These are phyloP conservation scores for Macrocentrus cingulum DNA, from an alignment of 1,140 invertebrate species.

Conservation along the genomic window DNA sequence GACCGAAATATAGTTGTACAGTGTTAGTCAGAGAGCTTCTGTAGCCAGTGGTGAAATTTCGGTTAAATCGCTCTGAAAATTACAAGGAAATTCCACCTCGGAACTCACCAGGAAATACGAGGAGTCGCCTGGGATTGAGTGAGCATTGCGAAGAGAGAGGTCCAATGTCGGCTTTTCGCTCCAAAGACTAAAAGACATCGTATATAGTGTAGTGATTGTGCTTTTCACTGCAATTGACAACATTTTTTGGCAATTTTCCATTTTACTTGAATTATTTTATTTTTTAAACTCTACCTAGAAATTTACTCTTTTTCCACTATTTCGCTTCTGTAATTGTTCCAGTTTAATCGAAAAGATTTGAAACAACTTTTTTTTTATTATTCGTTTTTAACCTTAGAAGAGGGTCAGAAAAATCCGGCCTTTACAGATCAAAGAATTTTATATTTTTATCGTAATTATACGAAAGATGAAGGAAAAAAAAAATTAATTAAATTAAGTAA, in stretches of 20 bases:
- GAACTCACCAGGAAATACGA: constrained; percentile 21
- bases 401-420: too few relatives aligned
- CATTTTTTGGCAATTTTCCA: background rate
- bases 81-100: constrained; percentile 34
- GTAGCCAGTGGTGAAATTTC: constrained; percentile 29
- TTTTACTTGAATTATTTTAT: too few relatives aligned
- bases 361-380: too few relatives aligned
- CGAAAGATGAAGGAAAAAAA: too few relatives aligned
- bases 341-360: too few relatives aligned
- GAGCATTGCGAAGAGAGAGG: constrained; percentile 6
- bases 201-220: background rate
- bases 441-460: too few relatives aligned
- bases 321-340: too few relatives aligned
- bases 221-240: background rate
- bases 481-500: too few relatives aligned
- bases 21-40: constrained; percentile 1
- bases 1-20: background rate
- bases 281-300: too few relatives aligned
- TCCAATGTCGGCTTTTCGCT: constrained; percentile 1
- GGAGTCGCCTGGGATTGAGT: constrained; percentile 18
- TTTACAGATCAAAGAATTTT: too few relatives aligned
- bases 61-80: constrained; percentile 37
- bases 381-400: too few relatives aligned
- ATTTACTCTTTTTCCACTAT: too few relatives aligned
- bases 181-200: background rate